Base-by-base conservation (phyloP, 2,113 vertebrate genomes). In the Mustela lutreola region DNA sequence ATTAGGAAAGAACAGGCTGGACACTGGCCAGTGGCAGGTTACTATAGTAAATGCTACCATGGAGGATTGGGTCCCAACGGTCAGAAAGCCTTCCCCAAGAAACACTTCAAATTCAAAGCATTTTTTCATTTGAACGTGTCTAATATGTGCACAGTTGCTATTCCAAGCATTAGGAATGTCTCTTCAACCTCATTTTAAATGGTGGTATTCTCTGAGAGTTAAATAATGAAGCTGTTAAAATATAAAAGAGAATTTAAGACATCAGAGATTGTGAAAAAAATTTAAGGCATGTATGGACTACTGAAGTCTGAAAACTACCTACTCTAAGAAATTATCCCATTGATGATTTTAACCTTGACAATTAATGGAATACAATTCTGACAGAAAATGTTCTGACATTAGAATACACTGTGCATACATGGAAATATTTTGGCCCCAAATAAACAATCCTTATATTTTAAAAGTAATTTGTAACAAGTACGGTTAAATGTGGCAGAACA, bases 1-100 rank as follows among this genome's bases (percentile, higher is more conserved):
- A 76, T 83, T 91, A 80, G 97, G 65, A 95, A 93, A 97, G 21
- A 39, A 71, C 50, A 91, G 31, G 65, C 45, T 95, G 56, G 53
- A 86, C 85, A 67, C 11, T 83, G 82, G 65, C 28, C 65, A 85
- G 62, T 0, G 71, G 36, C 63, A 97, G 97, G 50, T 96, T 80
- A 58, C 56, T 88, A 63, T 14, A 45, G 62, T 79, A 89, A 91
- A 85, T n/a, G 42, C 14, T 71, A 63, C 39, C 85, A 58, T 7
- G 63, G 26, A 70, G 63, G 45, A 12, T 10, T 93, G 33, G n/a
- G 53, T 89, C 67, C 12, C 31, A n/a, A 86, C 42, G 48, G 62
- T 75, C 7, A 76, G 50, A 36, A 16, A 95, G 42, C 15, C 45
- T 97, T 84, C 36, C 39, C 21, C 16, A 85, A 89, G n/a, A 96